Evolutionary conservation across 2,113 vertebrate species (phyloP).

Genomic region (Gambusia affinis): DNA sequence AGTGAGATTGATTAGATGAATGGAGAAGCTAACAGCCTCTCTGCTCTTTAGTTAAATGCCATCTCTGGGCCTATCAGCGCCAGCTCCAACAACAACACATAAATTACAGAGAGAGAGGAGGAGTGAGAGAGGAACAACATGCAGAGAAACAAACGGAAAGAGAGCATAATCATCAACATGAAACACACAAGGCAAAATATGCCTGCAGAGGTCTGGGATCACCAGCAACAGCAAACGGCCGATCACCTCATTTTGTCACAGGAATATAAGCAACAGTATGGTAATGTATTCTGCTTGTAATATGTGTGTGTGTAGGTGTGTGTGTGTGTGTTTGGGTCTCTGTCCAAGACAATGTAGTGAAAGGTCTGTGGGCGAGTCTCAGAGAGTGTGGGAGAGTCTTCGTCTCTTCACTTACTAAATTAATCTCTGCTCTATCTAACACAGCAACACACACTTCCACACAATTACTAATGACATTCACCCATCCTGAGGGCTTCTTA

Average conservation of each 20-base stretch:
- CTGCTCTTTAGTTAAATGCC: conserved; percentile 82
- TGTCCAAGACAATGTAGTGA: conserved; percentile 17
- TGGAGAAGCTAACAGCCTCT: conserved; percentile 78
- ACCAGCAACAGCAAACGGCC: conserved; percentile 26
- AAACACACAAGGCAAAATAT: conserved; percentile 43
- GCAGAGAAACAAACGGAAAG: conserved; percentile 39
- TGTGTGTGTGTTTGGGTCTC: neutral
- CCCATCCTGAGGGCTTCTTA: conserved; percentile 66
- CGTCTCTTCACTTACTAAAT: conserved; percentile 27
- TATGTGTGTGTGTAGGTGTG: neutral
- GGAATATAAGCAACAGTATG: conserved; percentile 32
- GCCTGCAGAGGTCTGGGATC: conserved; percentile 39
- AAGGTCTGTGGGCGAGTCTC: conserved; percentile 12
- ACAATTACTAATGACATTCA: conserved; percentile 69
- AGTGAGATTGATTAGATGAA: conserved; percentile 82
- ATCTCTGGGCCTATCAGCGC: conserved; percentile 79
- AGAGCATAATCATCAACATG: conserved; percentile 46
- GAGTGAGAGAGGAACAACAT: conserved; percentile 1
- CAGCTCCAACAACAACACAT: conserved; percentile 72
- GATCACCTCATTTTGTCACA: conserved; percentile 49
- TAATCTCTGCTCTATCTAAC: conserved; percentile 36
- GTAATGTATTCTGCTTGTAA: conserved; percentile 5
- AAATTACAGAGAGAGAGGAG: conserved; percentile 55
- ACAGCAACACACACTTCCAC: conserved; percentile 26
- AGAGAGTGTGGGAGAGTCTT: conserved; percentile 2